These are phyloP conservation scores for Rhea pennata DNA, from an alignment of 2,113 vertebrate species.

Conservation along the genomic window DNA sequence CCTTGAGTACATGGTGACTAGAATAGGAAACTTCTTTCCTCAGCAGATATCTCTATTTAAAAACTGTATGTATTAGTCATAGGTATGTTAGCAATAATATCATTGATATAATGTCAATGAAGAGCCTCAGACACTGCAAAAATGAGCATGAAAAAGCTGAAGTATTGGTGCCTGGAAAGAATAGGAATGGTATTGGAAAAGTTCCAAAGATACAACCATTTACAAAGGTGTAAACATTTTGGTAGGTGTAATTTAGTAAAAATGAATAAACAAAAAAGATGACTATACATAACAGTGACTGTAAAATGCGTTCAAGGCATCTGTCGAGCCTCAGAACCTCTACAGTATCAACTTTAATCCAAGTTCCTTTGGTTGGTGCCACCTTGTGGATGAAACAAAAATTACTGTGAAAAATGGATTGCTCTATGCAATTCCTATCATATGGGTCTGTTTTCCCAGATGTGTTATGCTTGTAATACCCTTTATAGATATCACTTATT, in stretches of 20 bases:
- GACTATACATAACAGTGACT: background rate
- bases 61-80: background rate
- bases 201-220: background rate
- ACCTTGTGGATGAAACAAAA: conserved; percentile 66
- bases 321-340: background rate
- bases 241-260: background rate
- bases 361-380: conserved; percentile 63
- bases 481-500: background rate
- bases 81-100: background rate
- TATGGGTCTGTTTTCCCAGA: background rate
- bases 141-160: background rate
- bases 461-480: background rate
- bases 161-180: background rate
- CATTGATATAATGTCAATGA: background rate
- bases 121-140: background rate
- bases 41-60: background rate
- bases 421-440: background rate
- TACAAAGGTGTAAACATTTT: background rate
- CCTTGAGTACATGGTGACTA: background rate
- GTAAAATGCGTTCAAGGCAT: background rate
- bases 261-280: background rate
- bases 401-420: background rate
- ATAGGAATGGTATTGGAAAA: background rate
- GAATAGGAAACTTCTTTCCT: background rate
- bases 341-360: background rate